Evolutionary conservation across 1,140 invertebrate species (phyloP).

Genomic region (Triops cancriformis): DNA sequence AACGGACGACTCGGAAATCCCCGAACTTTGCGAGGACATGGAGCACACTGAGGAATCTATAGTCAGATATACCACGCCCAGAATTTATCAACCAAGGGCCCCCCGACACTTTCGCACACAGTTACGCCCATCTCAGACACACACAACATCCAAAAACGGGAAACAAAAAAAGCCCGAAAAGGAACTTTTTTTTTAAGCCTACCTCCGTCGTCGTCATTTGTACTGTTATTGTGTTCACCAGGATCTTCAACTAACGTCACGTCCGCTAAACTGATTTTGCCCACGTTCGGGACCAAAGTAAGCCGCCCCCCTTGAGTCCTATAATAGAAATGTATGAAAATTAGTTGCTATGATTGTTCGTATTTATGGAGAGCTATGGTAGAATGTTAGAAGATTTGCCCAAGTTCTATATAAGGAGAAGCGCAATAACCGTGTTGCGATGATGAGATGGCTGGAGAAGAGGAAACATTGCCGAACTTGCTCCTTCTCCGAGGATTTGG

Average conservation of each 20-base stretch:
- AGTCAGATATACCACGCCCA: constrained; percentile 15
- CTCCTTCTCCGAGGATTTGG: constrained; percentile 60
- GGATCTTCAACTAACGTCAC: constrained; percentile 69
- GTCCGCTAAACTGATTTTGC: constrained; percentile 74
- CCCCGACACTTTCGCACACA: constrained; percentile 14
- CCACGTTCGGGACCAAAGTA: constrained; percentile 70
- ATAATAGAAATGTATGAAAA: constrained; percentile 27
- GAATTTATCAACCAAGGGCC: constrained; percentile 1
- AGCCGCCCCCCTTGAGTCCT: constrained; percentile 72
- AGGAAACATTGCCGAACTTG: constrained; percentile 70
- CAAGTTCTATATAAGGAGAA: background rate
- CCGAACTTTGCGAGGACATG: constrained; percentile 48
- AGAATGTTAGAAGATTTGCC: background rate
- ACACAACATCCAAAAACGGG: background rate
- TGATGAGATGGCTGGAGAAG: constrained; percentile 77
- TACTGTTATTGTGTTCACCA: constrained; percentile 41
- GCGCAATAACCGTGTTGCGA: constrained; percentile 56
- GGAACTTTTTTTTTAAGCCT: background rate
- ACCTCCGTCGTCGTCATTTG: constrained; percentile 44
- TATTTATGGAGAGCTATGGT: constrained; percentile 11
- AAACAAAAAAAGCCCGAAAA: constrained; percentile 4
- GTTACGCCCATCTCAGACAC: background rate
- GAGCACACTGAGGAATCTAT: constrained; percentile 51
- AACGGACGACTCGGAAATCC: constrained; percentile 41
- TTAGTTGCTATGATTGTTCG: background rate